Evolutionary conservation across 2,888 invertebrate genomes (phyloP).

Genomic region (Aspidiotus rigidus): DNA sequence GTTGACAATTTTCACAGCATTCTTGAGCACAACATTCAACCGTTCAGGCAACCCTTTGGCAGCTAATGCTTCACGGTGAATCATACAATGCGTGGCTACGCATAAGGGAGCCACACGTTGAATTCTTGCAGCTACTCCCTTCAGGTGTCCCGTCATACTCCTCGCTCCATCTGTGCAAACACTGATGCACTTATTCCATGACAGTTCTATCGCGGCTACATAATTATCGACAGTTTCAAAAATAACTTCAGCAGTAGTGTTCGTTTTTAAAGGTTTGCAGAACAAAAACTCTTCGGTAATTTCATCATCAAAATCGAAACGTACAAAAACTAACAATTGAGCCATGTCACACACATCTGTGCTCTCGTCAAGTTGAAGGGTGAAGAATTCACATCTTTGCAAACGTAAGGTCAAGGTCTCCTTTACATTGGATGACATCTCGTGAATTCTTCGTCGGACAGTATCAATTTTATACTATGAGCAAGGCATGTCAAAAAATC

Average conservation of each 20-base stretch:
- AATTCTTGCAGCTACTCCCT: constrained; percentile 36
- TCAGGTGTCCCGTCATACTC: constrained; percentile 35
- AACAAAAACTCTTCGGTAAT: constrained; percentile 17
- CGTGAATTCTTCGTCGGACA: constrained; percentile 28
- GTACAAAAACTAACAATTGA: constrained; percentile 15
- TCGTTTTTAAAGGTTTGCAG: constrained; percentile 12
- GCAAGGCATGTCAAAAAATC: too few relatives aligned
- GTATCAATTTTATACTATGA: too few relatives aligned
- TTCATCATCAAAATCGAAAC: constrained; percentile 4
- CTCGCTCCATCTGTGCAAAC: constrained; percentile 35
- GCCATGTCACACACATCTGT: constrained; percentile 23
- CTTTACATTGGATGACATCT: constrained; percentile 15
- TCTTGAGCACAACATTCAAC: too few relatives aligned
- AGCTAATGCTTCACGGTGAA: constrained; percentile 34
- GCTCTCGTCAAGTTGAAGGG: constrained; percentile 23
- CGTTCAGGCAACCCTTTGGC: constrained; percentile 6
- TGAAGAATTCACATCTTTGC: constrained; percentile 22
- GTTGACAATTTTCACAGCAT: too few relatives aligned
- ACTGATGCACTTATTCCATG: constrained; percentile 19
- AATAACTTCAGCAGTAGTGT: constrained; percentile 8
- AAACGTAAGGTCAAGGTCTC: not conserved
- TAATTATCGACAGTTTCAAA: constrained; percentile 22
- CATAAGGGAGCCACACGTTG: constrained; percentile 34
- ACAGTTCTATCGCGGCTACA: not conserved
- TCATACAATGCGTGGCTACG: constrained; percentile 36